Evolutionary conservation across 2,113 vertebrate genomes (phyloP).

Genomic region (Halcyon malimbica): DNA sequence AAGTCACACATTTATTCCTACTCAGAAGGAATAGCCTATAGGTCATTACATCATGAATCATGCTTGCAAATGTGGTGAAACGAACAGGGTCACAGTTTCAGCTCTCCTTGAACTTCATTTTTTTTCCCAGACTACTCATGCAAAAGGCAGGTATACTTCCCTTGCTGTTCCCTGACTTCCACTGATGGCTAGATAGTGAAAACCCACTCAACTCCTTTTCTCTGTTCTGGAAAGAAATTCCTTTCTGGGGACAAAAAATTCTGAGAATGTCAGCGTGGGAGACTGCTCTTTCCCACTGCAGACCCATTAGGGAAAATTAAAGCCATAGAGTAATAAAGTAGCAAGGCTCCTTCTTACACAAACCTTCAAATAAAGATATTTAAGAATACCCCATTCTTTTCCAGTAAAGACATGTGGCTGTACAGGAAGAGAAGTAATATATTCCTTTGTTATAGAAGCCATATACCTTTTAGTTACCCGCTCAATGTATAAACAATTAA

Average conservation of each 20-base stretch:
- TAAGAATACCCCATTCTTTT: neutral
- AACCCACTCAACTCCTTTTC: neutral
- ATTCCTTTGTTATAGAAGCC: neutral
- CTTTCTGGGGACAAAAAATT: neutral
- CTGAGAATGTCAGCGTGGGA: fast-evolving
- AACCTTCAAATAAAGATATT: neutral
- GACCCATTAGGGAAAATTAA: neutral
- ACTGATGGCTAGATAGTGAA: neutral
- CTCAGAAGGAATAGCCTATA: neutral
- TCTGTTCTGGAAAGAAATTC: neutral
- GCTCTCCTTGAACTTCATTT: neutral
- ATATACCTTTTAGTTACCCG: neutral
- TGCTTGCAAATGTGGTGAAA: neutral
- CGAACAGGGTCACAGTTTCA: neutral
- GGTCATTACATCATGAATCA: neutral
- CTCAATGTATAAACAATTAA: neutral
- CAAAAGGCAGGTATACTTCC: neutral
- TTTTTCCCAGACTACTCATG: neutral
- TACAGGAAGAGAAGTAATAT: neutral
- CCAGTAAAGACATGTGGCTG: neutral
- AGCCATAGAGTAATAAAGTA: neutral
- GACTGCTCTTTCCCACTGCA: neutral
- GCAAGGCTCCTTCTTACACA: neutral
- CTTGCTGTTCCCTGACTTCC: neutral
- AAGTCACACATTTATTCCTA: neutral